These are phyloP conservation scores for Malaclemys terrapin DNA, from an alignment of 2,113 vertebrate species.

Conservation along the genomic window DNA sequence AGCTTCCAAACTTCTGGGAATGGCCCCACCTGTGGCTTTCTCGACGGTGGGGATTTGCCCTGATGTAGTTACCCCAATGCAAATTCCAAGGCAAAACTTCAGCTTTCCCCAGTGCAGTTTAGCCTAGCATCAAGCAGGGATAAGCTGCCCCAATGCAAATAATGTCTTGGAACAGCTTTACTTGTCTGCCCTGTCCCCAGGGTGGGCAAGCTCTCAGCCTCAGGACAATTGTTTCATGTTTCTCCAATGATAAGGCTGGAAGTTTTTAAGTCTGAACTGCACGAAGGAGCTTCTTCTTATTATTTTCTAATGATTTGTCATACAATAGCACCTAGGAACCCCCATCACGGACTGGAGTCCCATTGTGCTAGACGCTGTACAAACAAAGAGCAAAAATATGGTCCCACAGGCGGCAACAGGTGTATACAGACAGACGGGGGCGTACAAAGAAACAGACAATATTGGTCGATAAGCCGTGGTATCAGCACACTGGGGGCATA, in stretches of 20 bases:
- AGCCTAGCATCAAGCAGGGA: not conserved
- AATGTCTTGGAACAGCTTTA: not conserved
- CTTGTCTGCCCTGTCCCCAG: not conserved
- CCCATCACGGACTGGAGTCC: not conserved
- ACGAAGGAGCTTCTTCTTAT: not conserved
- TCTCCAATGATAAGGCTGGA: not conserved
- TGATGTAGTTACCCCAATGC: not conserved
- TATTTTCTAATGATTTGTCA: not conserved
- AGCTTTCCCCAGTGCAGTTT: not conserved
- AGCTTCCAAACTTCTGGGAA: not conserved
- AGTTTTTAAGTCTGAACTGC: not conserved
- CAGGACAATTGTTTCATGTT: not conserved
- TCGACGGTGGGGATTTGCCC: not conserved
- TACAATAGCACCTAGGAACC: not conserved
- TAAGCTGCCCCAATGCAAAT: not conserved
- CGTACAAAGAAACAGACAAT: not conserved
- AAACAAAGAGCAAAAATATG: not conserved
- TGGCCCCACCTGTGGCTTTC: not conserved
- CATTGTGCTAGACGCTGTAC: not conserved
- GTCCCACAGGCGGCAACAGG: not conserved
- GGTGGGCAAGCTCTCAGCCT: not conserved
- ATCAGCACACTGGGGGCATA: not conserved
- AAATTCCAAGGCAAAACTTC: not conserved
- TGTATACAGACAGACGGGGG: not conserved
- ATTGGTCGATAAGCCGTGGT: not conserved